These are phyloP conservation scores for Formica selysi DNA, from an alignment of 1,140 invertebrate species.

Conservation along the genomic window DNA sequence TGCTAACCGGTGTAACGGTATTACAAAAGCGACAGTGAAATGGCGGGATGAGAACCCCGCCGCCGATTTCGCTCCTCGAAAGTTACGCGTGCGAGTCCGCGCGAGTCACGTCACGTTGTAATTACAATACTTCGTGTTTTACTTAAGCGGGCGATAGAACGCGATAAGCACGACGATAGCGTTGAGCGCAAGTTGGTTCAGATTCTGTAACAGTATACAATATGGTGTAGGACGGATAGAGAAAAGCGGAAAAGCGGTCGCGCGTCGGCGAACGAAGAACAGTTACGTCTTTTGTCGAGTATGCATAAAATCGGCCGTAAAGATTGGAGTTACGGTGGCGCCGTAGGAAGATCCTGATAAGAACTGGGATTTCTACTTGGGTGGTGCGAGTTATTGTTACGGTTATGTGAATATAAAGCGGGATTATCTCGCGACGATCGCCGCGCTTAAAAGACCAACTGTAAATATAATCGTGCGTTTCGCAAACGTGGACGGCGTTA, in stretches of 20 bases:
- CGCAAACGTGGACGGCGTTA: background rate
- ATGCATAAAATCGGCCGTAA: conserved; percentile 61
- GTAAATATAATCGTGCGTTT: conserved; percentile 50
- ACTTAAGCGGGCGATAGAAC: conserved; percentile 41
- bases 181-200: background rate
- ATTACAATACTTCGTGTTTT: conserved; percentile 40
- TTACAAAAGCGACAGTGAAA: conserved; percentile 85
- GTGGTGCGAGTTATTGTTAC: conserved; percentile 61
- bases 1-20: conserved; percentile 80
- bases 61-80: conserved; percentile 49
- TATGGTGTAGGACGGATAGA: background rate
- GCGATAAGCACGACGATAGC: background rate
- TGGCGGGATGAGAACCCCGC: conserved; percentile 68
- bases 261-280: conserved; percentile 41
- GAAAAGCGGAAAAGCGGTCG: conserved; percentile 26
- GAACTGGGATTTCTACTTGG: conserved; percentile 56
- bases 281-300: conserved; percentile 56
- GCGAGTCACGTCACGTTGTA: conserved; percentile 63
- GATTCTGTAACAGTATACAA: background rate
- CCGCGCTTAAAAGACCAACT: conserved; percentile 33
- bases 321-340: conserved; percentile 44
- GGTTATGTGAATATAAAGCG: conserved; percentile 58
- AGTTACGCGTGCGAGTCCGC: conserved; percentile 64
- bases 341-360: conserved; percentile 55
- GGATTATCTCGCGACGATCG: conserved; percentile 47